Evolutionary conservation across 2,888 invertebrate genomes (phyloP), one percentile per base, ranked within the genome.

Genomic region (Lucinisca nassula): DNA sequence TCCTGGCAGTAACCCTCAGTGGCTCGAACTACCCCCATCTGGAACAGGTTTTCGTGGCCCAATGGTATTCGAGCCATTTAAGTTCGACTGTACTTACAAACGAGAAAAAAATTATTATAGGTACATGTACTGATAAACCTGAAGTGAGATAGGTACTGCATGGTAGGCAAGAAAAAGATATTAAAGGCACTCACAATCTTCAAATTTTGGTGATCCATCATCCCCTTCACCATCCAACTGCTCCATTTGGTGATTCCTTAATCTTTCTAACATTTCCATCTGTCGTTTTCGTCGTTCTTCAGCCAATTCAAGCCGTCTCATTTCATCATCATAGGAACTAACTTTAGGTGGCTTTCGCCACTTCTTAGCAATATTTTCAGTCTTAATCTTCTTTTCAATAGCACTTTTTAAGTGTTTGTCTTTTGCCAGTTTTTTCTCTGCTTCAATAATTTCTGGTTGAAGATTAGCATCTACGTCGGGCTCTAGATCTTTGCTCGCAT

Each of bases 281-380:
- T 93, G 94, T 67, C 90, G 90, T 61, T 92, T 88, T 27, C 93
- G 87, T 61, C 94, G 77, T 79, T 90, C 92, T 73, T 95, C 95
- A 0, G 93, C 93, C 58, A 93, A 78, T 49, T 92, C 93, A 40
- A 87, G 83, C 78, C 91, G 81, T 14, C 91, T 84, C 51, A 92
- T 80, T 82, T 93, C 93, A 84, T 93, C 93, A 51, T 89, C 67
- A 58, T 93, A 92, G 0, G 93, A 92, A 10, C 88, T 93, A n/a
- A 77, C 40, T 30, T 81, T 70, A 4, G 75, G 83, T 2, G 88
- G 90, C 51, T 88, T 90, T 32, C 75, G 55, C 82, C 83, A 87
- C 75, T 79, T 78, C 30, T 70, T 80, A 0, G 37, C 58, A 2
- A 74, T 24, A 37, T 79, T 85, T 4, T 90, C 85, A 38, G 76